Evolutionary conservation across 1,140 invertebrate species (phyloP).

Genomic region (Ephestia elutella): DNA sequence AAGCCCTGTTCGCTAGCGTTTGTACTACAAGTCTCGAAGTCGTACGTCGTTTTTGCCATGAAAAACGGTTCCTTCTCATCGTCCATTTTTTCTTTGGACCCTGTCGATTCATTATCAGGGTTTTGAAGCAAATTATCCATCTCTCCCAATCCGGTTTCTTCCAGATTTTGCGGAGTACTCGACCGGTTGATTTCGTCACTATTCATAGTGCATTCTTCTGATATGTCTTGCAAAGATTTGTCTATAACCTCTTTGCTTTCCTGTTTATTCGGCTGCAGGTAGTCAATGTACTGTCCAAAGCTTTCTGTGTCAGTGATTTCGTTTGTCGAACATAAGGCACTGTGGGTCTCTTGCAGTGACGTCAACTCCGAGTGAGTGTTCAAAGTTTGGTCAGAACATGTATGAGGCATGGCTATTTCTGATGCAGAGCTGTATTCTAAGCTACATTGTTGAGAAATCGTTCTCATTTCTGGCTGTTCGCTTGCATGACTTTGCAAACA

Average conservation of each 20-base stretch:
- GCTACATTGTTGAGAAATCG: constrained; percentile 72
- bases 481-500: constrained; percentile 57
- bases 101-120: constrained; percentile 28
- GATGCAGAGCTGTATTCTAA: constrained; percentile 67
- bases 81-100: constrained; percentile 51
- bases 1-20: constrained; percentile 67
- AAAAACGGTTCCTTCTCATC: constrained; percentile 63
- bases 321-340: constrained; percentile 69
- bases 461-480: constrained; percentile 67
- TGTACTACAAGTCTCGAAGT: constrained; percentile 74
- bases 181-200: constrained; percentile 58
- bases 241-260: constrained; percentile 46
- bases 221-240: constrained; percentile 63
- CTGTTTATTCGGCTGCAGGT: constrained; percentile 47
- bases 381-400: constrained; percentile 67
- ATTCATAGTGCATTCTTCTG: constrained; percentile 62
- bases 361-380: constrained; percentile 71
- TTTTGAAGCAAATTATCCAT: constrained; percentile 48
- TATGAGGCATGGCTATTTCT: constrained; percentile 68
- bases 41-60: constrained; percentile 62
- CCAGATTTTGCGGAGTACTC: constrained; percentile 37
- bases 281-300: constrained; percentile 70
- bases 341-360: constrained; percentile 68
- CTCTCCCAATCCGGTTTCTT: constrained; percentile 34
- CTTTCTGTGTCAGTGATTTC: constrained; percentile 72